Percentiles rank a stretch among this genome's conserved stretches.
These are phyloP conservation scores for Blastomussa wellsi DNA, from an alignment of 92 coral and sea anemone genomes.

Conservation along the genomic window DNA sequence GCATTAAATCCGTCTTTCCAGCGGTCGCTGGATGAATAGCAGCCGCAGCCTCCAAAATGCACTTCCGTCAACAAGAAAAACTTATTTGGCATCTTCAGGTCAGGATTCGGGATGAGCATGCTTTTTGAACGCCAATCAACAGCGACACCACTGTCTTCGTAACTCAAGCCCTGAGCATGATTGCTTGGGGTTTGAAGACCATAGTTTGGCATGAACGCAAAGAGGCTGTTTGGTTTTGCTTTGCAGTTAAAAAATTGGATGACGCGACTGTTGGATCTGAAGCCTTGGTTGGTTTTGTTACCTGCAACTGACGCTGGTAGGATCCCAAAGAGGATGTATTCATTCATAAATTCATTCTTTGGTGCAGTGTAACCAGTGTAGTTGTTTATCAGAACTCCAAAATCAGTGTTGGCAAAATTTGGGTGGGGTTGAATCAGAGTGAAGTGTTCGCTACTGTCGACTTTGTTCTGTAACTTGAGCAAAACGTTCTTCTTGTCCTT, in stretches of 20 bases:
- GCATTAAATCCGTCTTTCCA: neutral
- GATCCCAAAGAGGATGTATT: slow-evolving; percentile 52
- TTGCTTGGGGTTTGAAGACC: neutral
- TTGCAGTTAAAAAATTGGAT: slow-evolving; percentile 57
- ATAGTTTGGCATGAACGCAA: slow-evolving; percentile 65
- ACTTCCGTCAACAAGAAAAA: neutral
- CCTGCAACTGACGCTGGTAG: slow-evolving; percentile 31
- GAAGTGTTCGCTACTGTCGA: slow-evolving; percentile 33
- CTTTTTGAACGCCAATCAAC: neutral
- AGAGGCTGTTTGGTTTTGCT: slow-evolving; percentile 60
- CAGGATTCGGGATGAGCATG: neutral
- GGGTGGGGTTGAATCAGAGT: slow-evolving; percentile 37
- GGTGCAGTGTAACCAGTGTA: slow-evolving; percentile 61
- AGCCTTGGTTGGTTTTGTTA: slow-evolving; percentile 36
- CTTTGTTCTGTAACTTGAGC: slow-evolving; percentile 44
- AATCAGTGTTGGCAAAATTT: neutral
- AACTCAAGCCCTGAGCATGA: neutral
- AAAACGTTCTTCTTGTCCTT: slow-evolving; percentile 49
- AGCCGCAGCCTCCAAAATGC: slow-evolving; percentile 15
- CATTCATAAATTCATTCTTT: slow-evolving; percentile 17
- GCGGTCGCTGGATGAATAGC: neutral
- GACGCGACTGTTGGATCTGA: slow-evolving; percentile 38
- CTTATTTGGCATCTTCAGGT: neutral
- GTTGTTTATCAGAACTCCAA: slow-evolving; percentile 40
- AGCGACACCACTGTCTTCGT: neutral